A percentile compares a stretch with the other conserved stretches of the same genome.
Evolutionary conservation across 2,113 vertebrate genomes (phyloP).

Genomic region (Caloenas nicobarica): DNA sequence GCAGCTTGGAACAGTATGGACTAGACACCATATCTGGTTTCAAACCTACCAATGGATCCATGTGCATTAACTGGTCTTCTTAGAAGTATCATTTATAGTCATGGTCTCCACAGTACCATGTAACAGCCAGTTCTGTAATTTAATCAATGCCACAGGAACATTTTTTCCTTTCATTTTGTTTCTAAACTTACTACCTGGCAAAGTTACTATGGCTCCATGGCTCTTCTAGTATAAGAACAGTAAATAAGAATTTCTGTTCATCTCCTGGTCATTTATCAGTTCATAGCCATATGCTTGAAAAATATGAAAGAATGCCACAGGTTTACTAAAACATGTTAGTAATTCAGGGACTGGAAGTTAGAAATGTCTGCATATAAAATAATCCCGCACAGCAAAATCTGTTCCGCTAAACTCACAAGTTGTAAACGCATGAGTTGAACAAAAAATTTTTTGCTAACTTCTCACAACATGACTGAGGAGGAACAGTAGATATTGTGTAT

Average conservation of each 20-base stretch:
- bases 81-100: not conserved
- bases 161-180: not conserved
- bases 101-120: rapidly evolving
- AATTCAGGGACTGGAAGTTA: not conserved
- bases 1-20: not conserved
- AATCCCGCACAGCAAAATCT: not conserved
- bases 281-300: not conserved
- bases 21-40: not conserved
- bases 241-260: not conserved
- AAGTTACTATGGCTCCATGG: too few relatives aligned
- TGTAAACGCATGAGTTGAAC: not conserved
- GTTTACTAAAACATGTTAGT: rapidly evolving
- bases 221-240: not conserved
- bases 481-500: not conserved
- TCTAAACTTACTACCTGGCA: not conserved
- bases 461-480: not conserved
- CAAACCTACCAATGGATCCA: not conserved
- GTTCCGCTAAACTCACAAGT: not conserved
- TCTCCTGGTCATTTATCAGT: not conserved
- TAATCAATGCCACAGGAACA: rapidly evolving
- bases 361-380: not conserved
- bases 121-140: not conserved
- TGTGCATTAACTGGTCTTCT: not conserved
- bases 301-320: not conserved
- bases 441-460: not conserved